These are phyloP conservation scores for Pegoplata infirma DNA, from an alignment of 2,888 invertebrate genomes.

Conservation along the genomic window DNA sequence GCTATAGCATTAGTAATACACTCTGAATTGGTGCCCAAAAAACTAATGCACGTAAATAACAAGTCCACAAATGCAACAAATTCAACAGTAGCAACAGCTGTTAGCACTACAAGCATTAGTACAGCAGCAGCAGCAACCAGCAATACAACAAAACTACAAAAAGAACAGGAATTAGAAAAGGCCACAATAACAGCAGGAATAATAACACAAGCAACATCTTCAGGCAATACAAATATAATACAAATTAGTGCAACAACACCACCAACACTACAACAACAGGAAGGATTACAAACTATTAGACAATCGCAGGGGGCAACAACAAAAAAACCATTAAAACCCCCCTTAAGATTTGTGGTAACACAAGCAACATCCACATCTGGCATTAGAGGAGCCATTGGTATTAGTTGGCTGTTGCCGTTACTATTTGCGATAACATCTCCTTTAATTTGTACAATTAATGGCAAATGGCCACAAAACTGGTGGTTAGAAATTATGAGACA, in stretches of 20 bases:
- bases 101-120: slow-evolving; percentile 41
- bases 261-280: not conserved
- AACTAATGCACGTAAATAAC: slow-evolving; percentile 67
- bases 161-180: slow-evolving; percentile 45
- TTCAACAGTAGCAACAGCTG: slow-evolving; percentile 58
- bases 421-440: slow-evolving; percentile 77
- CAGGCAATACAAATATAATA: slow-evolving; percentile 19
- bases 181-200: slow-evolving; percentile 34
- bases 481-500: slow-evolving; percentile 80
- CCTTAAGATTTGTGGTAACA: slow-evolving; percentile 45
- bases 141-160: slow-evolving; percentile 61
- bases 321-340: slow-evolving; percentile 36
- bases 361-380: slow-evolving; percentile 68
- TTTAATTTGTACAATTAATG: slow-evolving; percentile 77
- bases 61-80: slow-evolving; percentile 55
- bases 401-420: slow-evolving; percentile 77
- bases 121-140: slow-evolving; percentile 14
- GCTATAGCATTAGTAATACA: slow-evolving; percentile 77
- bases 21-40: slow-evolving; percentile 76
- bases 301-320: not conserved
- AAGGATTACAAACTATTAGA: not conserved
- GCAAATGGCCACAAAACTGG: slow-evolving; percentile 80
- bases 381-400: slow-evolving; percentile 77
- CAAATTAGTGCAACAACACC: slow-evolving; percentile 28
- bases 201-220: slow-evolving; percentile 31